These are phyloP conservation scores for Plectrocnemia conspersa DNA, from an alignment of 1,140 invertebrate species.

Conservation along the genomic window DNA sequence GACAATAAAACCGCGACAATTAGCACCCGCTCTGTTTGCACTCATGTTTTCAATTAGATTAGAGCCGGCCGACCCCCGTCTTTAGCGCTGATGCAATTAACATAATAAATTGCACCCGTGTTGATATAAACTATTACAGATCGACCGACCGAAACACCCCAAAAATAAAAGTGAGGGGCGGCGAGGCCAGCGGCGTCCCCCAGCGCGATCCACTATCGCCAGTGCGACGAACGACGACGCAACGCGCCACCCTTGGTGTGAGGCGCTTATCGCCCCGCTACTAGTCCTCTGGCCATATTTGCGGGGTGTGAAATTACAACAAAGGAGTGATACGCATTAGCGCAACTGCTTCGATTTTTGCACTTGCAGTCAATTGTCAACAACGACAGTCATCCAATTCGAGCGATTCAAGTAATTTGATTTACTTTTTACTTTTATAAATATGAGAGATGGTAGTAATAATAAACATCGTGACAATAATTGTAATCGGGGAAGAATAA, in stretches of 20 bases:
- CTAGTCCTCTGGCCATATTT: slow-evolving; percentile 12
- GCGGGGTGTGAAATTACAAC: slow-evolving; percentile 22
- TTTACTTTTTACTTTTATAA: too few relatives aligned
- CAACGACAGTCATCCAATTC: too few relatives aligned
- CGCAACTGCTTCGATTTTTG: neutral
- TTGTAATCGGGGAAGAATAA: too few relatives aligned
- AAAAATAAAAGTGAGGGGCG: slow-evolving; percentile 16
- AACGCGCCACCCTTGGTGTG: slow-evolving; percentile 6
- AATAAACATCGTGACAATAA: too few relatives aligned
- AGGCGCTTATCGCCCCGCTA: slow-evolving; percentile 16
- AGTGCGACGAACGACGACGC: too few relatives aligned
- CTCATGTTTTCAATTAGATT: slow-evolving; percentile 22
- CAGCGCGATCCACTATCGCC: too few relatives aligned
- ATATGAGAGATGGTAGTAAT: too few relatives aligned
- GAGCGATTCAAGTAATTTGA: slow-evolving; percentile 1
- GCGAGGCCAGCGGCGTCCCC: slow-evolving; percentile 7
- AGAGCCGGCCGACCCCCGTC: neutral
- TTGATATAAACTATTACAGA: slow-evolving; percentile 26
- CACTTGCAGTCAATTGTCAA: too few relatives aligned
- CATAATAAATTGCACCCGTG: slow-evolving; percentile 25
- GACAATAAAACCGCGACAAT: too few relatives aligned
- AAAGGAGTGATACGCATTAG: slow-evolving; percentile 9
- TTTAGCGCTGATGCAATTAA: slow-evolving; percentile 16
- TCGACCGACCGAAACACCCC: slow-evolving; percentile 20
- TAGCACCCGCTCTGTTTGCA: slow-evolving; percentile 3